A percentile compares a stretch with the other conserved stretches of the same genome.
Evolutionary conservation across 2,113 vertebrate species (phyloP).

Genomic region (Hylia prasina): DNA sequence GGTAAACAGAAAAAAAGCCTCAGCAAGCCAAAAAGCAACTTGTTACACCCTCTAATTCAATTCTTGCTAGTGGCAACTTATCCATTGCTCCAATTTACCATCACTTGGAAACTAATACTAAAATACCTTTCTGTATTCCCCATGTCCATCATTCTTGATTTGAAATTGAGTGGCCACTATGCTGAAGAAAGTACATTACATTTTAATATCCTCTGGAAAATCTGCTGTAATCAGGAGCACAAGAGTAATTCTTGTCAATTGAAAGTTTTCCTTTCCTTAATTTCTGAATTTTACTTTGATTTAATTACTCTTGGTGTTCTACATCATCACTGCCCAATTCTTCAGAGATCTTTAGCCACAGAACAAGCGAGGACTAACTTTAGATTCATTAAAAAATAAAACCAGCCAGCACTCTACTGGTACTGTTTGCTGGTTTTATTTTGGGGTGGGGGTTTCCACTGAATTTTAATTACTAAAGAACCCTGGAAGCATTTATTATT

Average conservation of each 20-base stretch:
- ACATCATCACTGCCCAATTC: background rate
- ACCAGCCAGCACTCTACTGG: background rate
- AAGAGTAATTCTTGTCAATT: background rate
- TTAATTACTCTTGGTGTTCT: background rate
- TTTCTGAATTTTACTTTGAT: background rate
- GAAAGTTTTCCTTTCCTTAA: background rate
- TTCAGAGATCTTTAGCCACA: background rate
- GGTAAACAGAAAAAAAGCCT: background rate
- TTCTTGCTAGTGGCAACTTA: background rate
- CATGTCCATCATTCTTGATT: background rate
- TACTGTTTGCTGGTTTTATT: background rate
- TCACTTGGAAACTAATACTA: background rate
- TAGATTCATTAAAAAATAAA: background rate
- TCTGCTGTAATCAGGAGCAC: background rate
- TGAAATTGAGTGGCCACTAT: background rate
- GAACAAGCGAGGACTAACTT: background rate
- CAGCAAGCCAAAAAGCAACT: background rate
- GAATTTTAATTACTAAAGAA: background rate
- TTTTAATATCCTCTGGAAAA: background rate
- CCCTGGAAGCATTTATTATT: background rate
- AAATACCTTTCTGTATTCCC: background rate
- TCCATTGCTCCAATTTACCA: background rate
- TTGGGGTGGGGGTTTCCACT: accelerated
- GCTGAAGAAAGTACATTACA: background rate
- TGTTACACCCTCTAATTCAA: background rate